Conservation (phyloP, 2,888 invertebrate genomes). For the Xestia sexstrigata region DNA sequence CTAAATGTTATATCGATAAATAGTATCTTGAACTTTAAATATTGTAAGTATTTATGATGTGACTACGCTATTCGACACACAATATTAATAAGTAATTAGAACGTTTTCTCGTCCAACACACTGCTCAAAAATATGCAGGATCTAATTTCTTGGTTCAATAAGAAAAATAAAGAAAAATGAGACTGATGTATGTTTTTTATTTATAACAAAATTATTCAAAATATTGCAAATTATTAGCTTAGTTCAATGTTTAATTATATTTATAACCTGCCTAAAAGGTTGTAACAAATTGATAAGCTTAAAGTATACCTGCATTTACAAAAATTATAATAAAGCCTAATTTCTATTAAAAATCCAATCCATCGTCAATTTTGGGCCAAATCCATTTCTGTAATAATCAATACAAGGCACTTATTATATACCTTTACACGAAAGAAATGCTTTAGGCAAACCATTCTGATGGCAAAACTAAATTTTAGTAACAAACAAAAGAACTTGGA, state of each 20-base stretch:
- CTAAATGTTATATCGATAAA: constrained; percentile 29
- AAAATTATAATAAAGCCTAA: no score
- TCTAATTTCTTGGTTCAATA: constrained; percentile 71
- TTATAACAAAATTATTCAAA: constrained; percentile 45
- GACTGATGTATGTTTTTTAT: constrained; percentile 81
- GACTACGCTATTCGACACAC: constrained; percentile 51
- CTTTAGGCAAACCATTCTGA: not conserved
- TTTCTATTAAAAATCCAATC: constrained; percentile 7
- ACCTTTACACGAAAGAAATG: not conserved
- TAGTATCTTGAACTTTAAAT: constrained; percentile 23
- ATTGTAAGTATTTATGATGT: constrained; percentile 51
- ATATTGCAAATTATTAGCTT: not conserved
- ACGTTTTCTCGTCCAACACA: constrained; percentile 66
- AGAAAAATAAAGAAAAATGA: constrained; percentile 83
- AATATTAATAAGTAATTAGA: constrained; percentile 44
- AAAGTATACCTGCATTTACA: not conserved
- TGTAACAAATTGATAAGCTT: constrained; percentile 1
- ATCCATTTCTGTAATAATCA: constrained; percentile 24
- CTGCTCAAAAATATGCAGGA: constrained; percentile 79
- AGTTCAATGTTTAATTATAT: not conserved
- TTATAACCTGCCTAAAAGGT: not conserved
- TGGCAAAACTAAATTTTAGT: not conserved
- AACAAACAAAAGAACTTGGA: constrained; percentile 2
- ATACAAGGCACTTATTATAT: constrained; percentile 16
- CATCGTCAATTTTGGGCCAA: not conserved